phyloP scores from a whole-genome alignment of 1,140 invertebrate species.

The Eumeta japonica region DNA sequence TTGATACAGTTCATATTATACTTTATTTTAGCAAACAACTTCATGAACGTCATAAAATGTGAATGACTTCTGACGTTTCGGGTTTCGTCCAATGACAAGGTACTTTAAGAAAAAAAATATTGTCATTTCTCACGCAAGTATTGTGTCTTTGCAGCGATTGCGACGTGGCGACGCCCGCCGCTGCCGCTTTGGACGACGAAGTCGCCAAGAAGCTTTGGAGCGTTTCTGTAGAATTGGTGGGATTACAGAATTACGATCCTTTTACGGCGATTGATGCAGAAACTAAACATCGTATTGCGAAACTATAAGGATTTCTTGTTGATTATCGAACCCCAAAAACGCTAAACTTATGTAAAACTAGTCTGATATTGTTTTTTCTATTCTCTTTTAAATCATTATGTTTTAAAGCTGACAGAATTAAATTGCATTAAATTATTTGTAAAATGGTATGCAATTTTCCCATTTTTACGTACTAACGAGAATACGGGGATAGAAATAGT shows the following conservation, averaged over 20 bases:
- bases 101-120: not conserved
- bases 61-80: not conserved
- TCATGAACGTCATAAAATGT: not conserved
- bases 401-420: no score
- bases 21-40: not conserved
- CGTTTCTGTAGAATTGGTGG: slow-evolving; percentile 59
- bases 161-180: slow-evolving; percentile 24
- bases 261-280: slow-evolving; percentile 4
- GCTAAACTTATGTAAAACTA: no score
- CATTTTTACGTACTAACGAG: no score
- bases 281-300: no score
- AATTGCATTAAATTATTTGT: no score
- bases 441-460: no score
- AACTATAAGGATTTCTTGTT: not conserved
- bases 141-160: slow-evolving; percentile 50
- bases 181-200: slow-evolving; percentile 42
- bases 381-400: no score
- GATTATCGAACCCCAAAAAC: no score
- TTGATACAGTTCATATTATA: no score
- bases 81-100: not conserved
- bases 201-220: slow-evolving; percentile 66
- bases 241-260: slow-evolving; percentile 27
- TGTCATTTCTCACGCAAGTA: not conserved
- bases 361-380: no score
- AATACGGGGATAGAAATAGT: no score